These are phyloP conservation scores for Athetis lepigone DNA, from an alignment of 2,888 invertebrate species.

Conservation along the genomic window DNA sequence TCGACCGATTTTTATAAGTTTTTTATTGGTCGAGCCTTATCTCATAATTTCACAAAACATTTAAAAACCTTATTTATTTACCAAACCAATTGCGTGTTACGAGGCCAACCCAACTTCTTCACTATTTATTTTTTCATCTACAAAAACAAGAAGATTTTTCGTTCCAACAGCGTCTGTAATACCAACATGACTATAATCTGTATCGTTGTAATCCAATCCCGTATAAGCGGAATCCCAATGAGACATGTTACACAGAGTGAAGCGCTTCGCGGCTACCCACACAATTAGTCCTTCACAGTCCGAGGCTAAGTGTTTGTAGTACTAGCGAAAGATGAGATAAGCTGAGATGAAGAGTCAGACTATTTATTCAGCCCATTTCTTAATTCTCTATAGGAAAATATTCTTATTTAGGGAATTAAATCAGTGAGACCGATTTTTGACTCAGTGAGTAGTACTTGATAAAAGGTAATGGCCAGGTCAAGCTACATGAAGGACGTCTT, in stretches of 20 bases:
- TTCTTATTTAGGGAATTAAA: not conserved
- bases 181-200: constrained; percentile 9
- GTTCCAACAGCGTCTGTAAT: constrained; percentile 6
- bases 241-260: constrained; percentile 26
- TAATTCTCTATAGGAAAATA: too few relatives aligned
- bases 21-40: not conserved
- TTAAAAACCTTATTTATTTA: not conserved
- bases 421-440: not conserved
- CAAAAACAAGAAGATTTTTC: not conserved
- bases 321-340: constrained; percentile 12
- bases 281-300: constrained; percentile 26
- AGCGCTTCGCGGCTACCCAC: constrained; percentile 6
- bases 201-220: constrained; percentile 20
- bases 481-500: not conserved
- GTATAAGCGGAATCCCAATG: constrained; percentile 26
- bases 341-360: not conserved
- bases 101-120: not conserved
- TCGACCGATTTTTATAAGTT: not conserved
- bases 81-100: not conserved
- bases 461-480: not conserved
- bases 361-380: not conserved
- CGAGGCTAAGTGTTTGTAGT: constrained; percentile 3
- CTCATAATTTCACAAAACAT: not conserved
- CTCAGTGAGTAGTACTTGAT: not conserved
- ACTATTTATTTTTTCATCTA: not conserved